Conservation (phyloP, 2,888 invertebrate genomes). For the Drosophila borborema region DNA sequence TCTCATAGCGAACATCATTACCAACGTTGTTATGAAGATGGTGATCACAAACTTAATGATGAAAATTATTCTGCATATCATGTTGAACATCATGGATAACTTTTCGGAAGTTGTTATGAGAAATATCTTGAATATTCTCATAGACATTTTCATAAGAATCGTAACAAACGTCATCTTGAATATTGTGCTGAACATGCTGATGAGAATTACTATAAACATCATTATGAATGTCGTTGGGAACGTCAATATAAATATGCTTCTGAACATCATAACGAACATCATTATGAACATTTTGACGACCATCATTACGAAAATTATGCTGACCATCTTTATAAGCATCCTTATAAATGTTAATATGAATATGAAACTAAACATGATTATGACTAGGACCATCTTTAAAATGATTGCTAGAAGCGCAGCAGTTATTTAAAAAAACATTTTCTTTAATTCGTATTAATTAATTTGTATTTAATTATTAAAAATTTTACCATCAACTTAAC, state of each 20-base stretch:
- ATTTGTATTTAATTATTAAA: neutral
- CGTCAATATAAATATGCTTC: neutral
- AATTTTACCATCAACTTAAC: neutral
- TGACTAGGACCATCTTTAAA: neutral
- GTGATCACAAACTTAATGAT: neutral
- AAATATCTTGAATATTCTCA: neutral
- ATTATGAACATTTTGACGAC: neutral
- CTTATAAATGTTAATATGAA: neutral
- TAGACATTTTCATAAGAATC: neutral
- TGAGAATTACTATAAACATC: neutral
- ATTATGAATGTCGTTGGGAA: neutral
- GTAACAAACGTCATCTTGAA: neutral
- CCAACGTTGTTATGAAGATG: neutral
- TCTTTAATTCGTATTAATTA: neutral
- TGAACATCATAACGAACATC: neutral
- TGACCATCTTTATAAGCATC: neutral
- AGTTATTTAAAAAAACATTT: neutral
- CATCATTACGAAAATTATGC: neutral
- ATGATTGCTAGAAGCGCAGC: neutral
- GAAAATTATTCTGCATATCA: neutral
- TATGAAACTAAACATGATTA: neutral
- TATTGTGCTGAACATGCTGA: neutral
- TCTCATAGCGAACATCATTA: neutral
- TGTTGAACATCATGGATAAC: neutral
- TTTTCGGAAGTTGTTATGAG: neutral